phyloP scores from a whole-genome alignment of 2,888 invertebrate species.

The Scaptomyza parva region DNA sequence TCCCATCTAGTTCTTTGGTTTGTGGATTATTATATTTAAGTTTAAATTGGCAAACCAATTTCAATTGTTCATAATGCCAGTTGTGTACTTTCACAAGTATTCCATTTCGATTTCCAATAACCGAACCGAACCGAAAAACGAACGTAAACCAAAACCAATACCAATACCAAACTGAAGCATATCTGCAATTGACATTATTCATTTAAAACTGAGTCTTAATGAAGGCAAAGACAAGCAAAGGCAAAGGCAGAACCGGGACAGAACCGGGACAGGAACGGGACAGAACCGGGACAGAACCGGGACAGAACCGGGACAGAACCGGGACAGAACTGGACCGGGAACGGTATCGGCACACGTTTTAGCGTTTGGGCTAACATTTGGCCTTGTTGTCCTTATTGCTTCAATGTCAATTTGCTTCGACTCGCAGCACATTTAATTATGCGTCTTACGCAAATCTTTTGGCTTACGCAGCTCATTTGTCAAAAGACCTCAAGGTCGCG shows the following conservation, averaged over 20 bases:
- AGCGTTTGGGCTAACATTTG: neutral
- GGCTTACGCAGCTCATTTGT: constrained; percentile 72
- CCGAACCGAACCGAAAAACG: constrained; percentile 27
- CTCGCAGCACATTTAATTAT: constrained; percentile 65
- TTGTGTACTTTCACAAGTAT: constrained; percentile 40
- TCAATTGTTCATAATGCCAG: constrained; percentile 33
- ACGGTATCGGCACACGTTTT: too few relatives aligned
- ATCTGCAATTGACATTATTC: constrained; percentile 49
- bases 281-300: too few relatives aligned
- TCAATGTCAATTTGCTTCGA: constrained; percentile 51
- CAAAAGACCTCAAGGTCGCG: constrained; percentile 62
- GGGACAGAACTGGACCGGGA: too few relatives aligned
- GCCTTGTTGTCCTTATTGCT: constrained; percentile 12
- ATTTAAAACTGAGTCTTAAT: constrained; percentile 22
- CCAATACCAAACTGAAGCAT: neutral
- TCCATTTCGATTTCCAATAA: constrained; percentile 61
- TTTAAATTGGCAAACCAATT: constrained; percentile 25
- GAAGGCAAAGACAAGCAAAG: neutral
- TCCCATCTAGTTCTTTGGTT: neutral
- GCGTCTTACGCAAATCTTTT: constrained; percentile 64
- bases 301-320: too few relatives aligned
- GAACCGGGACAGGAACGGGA: too few relatives aligned
- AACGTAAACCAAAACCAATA: too few relatives aligned
- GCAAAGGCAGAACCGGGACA: too few relatives aligned
- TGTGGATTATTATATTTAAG: constrained; percentile 4